phyloP scores from a whole-genome alignment of 2,113 vertebrate genomes.

The Misgurnus mizolepis region DNA sequence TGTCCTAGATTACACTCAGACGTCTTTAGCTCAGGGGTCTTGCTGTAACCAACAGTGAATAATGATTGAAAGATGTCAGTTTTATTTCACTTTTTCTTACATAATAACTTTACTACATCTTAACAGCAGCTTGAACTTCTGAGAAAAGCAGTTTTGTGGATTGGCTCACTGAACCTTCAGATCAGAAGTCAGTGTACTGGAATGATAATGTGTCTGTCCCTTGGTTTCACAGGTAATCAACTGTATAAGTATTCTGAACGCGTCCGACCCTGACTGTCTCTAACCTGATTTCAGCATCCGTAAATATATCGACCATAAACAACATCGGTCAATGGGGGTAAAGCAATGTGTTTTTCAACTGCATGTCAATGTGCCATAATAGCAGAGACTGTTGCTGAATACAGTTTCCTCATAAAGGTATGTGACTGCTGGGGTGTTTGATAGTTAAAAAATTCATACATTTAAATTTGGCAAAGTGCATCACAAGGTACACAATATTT shows the following conservation, averaged over 20 bases:
- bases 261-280: conserved; percentile 25
- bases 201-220: conserved; percentile 4
- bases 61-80: neutral
- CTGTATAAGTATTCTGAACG: conserved; percentile 19
- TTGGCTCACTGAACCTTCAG: neutral
- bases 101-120: neutral
- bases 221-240: neutral
- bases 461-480: too few species aligned
- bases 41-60: neutral
- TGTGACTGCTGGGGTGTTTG: neutral
- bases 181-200: neutral
- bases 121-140: neutral
- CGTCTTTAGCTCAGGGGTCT: too few species aligned
- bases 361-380: conserved; percentile 40
- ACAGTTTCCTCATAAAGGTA: neutral
- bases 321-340: neutral
- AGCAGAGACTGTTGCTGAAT: neutral
- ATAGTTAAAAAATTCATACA: neutral
- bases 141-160: neutral
- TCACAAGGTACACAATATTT: too few species aligned
- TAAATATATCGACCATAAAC: conserved; percentile 25
- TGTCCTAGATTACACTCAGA: neutral
- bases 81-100: neutral
- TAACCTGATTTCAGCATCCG: neutral
- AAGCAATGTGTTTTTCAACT: conserved; percentile 40